A percentile compares a stretch with the other conserved stretches of the same genome.
These are phyloP conservation scores for Acheta domesticus DNA, from an alignment of 2,888 invertebrate genomes.

Conservation along the genomic window DNA sequence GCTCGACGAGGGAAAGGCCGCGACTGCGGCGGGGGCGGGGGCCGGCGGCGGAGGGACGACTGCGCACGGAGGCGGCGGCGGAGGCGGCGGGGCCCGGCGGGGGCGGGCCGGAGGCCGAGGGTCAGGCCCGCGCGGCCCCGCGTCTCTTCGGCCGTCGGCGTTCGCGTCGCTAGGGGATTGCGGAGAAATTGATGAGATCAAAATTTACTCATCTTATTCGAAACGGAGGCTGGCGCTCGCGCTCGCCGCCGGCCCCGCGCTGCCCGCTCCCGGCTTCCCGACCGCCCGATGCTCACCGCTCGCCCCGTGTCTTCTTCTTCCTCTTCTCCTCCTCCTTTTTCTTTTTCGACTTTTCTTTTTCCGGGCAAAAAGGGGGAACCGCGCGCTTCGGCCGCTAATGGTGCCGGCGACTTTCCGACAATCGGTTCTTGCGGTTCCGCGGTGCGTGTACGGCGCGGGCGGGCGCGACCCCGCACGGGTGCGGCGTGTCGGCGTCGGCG, in stretches of 20 bases:
- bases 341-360: not conserved
- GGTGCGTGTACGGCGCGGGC: too few relatives aligned
- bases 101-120: too few relatives aligned
- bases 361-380: not conserved
- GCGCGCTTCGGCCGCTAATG: not conserved
- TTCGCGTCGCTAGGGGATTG: not conserved
- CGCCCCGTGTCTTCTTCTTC: not conserved
- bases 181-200: constrained; percentile 18
- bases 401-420: not conserved
- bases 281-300: too few relatives aligned
- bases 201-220: constrained; percentile 18
- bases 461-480: too few relatives aligned
- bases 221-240: not conserved
- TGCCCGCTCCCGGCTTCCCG: too few relatives aligned
- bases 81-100: not conserved
- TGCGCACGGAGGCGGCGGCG: not conserved
- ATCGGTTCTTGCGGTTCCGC: not conserved
- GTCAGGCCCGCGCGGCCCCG: too few relatives aligned
- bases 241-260: not conserved
- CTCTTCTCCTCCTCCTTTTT: not conserved
- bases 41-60: not conserved
- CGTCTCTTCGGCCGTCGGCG: not conserved
- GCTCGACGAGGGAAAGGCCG: not conserved
- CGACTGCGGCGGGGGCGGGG: not conserved
- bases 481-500: too few relatives aligned